phyloP scores from a whole-genome alignment of 2,113 vertebrate genomes.

The Alexandromys fortis region DNA sequence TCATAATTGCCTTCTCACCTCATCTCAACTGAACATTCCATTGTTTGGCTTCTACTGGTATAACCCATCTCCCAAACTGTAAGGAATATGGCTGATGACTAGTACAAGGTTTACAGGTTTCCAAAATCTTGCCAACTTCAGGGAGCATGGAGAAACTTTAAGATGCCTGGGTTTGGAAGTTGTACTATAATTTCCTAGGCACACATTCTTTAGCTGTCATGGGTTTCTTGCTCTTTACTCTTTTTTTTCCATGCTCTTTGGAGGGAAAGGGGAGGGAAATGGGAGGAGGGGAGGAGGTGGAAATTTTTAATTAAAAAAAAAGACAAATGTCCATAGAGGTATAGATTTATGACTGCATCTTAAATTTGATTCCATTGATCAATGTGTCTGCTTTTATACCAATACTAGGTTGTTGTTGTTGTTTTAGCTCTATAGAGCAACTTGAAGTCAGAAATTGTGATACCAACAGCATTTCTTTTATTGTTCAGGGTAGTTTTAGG shows the following conservation, averaged over 20 bases:
- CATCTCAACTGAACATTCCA: not conserved
- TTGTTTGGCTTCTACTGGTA: not conserved
- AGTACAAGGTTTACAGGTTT: not conserved
- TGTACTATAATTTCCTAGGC: not conserved
- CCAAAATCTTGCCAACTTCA: not conserved
- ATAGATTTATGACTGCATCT: not conserved
- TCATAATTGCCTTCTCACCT: not conserved
- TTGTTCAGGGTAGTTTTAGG: not conserved
- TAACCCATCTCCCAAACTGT: not conserved
- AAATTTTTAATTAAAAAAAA: not conserved
- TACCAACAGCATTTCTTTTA: not conserved
- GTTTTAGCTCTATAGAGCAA: not conserved
- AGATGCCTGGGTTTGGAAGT: not conserved
- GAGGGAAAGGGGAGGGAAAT: no score
- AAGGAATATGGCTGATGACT: not conserved
- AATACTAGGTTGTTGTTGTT: not conserved
- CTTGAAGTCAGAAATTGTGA: not conserved
- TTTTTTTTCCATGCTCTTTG: not conserved
- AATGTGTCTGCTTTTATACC: not conserved
- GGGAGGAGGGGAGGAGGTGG: no score
- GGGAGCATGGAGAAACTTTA: not conserved
- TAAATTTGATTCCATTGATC: not conserved
- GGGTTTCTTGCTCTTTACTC: not conserved
- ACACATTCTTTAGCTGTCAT: not conserved
- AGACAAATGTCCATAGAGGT: not conserved